A percentile compares a stretch with the other conserved stretches of the same genome.
phyloP scores from a whole-genome alignment of 2,797 vertebrate genomes.

The Hippocampus kuda region DNA sequence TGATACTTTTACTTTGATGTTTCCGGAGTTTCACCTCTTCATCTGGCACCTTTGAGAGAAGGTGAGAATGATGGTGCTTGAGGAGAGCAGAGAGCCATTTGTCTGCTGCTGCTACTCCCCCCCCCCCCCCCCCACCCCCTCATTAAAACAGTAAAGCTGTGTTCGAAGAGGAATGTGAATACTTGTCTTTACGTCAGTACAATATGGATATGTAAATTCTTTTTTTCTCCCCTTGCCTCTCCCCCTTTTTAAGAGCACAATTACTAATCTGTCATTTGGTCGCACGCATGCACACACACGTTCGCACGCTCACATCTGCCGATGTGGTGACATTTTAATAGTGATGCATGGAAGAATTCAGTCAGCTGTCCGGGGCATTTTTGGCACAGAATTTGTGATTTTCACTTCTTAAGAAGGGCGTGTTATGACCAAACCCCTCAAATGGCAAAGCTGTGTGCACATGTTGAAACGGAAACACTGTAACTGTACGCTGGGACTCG shows the following conservation, averaged over 20 bases:
- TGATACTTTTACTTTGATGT: neutral
- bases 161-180: slow-evolving; percentile 23
- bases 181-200: slow-evolving; percentile 9
- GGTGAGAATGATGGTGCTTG: slow-evolving; percentile 4
- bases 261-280: no score
- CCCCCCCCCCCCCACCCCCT: no score
- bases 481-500: no score
- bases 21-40: neutral
- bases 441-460: slow-evolving; percentile 14
- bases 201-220: neutral
- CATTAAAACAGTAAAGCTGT: no score
- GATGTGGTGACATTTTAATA: neutral
- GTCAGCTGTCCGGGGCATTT: neutral
- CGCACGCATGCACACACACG: neutral
- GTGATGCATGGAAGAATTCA: neutral
- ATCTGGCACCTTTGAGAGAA: slow-evolving; percentile 20
- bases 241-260: neutral
- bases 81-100: slow-evolving; percentile 46
- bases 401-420: neutral
- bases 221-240: neutral
- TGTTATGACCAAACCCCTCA: slow-evolving; percentile 1
- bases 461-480: neutral
- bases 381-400: neutral
- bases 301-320: neutral
- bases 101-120: slow-evolving; percentile 23